Conservation (phyloP, 2,113 vertebrate genomes). For the Pholis gunnellus region DNA sequence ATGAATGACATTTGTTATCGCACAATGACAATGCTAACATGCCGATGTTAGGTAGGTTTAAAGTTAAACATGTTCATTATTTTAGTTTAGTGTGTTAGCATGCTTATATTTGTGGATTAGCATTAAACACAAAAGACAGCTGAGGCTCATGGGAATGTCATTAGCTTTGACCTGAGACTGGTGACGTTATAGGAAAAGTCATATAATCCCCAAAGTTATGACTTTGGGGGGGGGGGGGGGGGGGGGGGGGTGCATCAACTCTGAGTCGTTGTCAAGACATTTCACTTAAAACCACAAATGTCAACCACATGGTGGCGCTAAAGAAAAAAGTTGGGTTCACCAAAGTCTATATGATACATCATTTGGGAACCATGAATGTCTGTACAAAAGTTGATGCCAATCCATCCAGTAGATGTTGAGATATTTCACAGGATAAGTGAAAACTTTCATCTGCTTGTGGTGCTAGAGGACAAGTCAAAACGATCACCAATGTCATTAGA, state of each 20-base stretch:
- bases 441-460: background rate
- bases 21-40: background rate
- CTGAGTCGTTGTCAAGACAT: background rate
- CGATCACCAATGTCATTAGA: background rate
- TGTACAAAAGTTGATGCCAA: background rate
- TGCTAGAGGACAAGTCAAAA: background rate
- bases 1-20: background rate
- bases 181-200: background rate
- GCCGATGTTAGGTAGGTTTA: background rate
- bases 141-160: background rate
- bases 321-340: background rate
- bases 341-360: background rate
- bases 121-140: background rate
- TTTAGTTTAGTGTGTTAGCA: background rate
- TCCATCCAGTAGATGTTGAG: background rate
- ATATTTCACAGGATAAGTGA: constrained; percentile 1
- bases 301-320: background rate
- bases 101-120: background rate
- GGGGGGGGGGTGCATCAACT: background rate
- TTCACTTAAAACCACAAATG: background rate
- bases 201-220: too few species aligned
- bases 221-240: background rate
- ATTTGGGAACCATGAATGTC: background rate
- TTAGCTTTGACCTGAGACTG: background rate
- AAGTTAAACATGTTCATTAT: background rate